Evolutionary conservation across 2,113 vertebrate genomes (phyloP).

Genomic region (Ovis aries): ARS-UI_Ramb_v3.0 NC_056063.1:77305001-77305500

Average conservation of each 20-base stretch:
- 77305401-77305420: constrained; percentile 12
- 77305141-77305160: neutral
- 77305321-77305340: constrained; percentile 30
- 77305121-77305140: neutral
- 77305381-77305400: neutral
- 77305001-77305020: neutral
- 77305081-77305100: neutral
- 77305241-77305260: neutral
- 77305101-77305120: neutral
- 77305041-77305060: neutral
- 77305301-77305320: neutral
- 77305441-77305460: constrained; percentile 11
- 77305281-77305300: neutral
- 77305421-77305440: neutral
- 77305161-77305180: neutral
- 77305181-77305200: neutral
- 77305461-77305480: constrained; percentile 3
- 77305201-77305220: neutral
- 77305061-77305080: neutral
- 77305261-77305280: neutral
- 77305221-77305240: neutral
- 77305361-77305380: constrained; percentile 56
- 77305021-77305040: neutral
- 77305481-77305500: neutral
- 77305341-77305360: neutral